phyloP scores from a whole-genome alignment of 2,113 vertebrate species.

The Potamarius usumacintae region DNA sequence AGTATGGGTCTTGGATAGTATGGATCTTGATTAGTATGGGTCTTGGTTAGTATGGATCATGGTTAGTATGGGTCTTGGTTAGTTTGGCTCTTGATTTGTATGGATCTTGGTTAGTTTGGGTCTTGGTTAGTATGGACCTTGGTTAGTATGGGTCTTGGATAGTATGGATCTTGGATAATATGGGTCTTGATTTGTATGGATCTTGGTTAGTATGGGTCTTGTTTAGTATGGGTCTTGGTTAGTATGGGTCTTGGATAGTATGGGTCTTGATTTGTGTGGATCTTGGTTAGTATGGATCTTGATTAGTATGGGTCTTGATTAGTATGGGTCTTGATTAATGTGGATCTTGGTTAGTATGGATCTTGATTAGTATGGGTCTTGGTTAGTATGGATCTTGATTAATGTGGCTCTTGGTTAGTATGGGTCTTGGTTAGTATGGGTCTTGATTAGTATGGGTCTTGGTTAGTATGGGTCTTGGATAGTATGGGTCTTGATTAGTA shows the following conservation, averaged over 20 bases:
- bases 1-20: not conserved
- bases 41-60: too few relatives aligned
- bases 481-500: too few relatives aligned
- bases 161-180: not conserved
- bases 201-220: not conserved
- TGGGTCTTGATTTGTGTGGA: not conserved
- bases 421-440: too few relatives aligned
- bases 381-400: too few relatives aligned
- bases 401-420: too few relatives aligned
- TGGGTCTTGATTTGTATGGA: not conserved
- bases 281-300: too few relatives aligned
- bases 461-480: not conserved
- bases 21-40: too few relatives aligned
- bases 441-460: not conserved
- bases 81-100: too few relatives aligned
- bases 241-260: not conserved
- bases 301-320: too few relatives aligned
- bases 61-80: not conserved
- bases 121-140: not conserved
- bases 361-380: too few relatives aligned
- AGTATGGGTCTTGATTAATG: too few relatives aligned
- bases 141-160: not conserved
- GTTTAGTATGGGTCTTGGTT: not conserved
- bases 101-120: not conserved
- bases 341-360: too few relatives aligned